Conservation (phyloP, 2,797 vertebrate genomes). For the Rhinatrema bivittatum region DNA sequence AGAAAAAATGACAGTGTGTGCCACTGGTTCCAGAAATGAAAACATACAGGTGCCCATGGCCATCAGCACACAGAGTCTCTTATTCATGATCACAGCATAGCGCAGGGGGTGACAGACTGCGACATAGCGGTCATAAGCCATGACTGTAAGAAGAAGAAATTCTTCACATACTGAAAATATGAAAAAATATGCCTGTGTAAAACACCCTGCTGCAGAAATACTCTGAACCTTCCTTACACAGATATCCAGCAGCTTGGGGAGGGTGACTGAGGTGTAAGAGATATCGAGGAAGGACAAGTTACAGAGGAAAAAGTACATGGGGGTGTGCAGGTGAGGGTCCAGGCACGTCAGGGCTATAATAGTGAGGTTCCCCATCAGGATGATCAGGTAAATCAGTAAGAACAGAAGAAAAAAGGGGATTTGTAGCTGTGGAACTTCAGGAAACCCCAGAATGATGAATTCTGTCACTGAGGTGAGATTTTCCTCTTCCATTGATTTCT, state of each 20-base stretch:
- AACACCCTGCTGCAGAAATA: conserved; percentile 12
- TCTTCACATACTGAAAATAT: not conserved
- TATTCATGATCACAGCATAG: conserved; percentile 6
- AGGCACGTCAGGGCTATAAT: no score
- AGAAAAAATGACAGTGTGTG: conserved; percentile 5
- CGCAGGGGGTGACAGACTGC: conserved; percentile 16
- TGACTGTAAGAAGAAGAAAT: conserved; percentile 3
- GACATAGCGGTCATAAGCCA: conserved; percentile 22
- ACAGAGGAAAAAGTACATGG: no score
- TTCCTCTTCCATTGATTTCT: no score
- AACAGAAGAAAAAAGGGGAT: no score
- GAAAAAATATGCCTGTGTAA: conserved; percentile 11
- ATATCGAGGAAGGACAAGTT: no score
- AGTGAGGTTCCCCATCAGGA: no score
- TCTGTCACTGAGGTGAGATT: no score
- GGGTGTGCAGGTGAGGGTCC: no score
- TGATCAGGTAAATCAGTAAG: no score
- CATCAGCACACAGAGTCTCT: not conserved
- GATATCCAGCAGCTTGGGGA: conserved; percentile 1
- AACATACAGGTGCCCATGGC: conserved; percentile 8
- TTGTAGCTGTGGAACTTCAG: no score
- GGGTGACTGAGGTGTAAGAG: no score
- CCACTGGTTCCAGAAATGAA: not conserved
- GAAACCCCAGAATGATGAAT: no score
- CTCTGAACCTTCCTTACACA: not conserved